Evolutionary conservation across 2,888 invertebrate species (phyloP).

Genomic region (Eupithecia insigniata): DNA sequence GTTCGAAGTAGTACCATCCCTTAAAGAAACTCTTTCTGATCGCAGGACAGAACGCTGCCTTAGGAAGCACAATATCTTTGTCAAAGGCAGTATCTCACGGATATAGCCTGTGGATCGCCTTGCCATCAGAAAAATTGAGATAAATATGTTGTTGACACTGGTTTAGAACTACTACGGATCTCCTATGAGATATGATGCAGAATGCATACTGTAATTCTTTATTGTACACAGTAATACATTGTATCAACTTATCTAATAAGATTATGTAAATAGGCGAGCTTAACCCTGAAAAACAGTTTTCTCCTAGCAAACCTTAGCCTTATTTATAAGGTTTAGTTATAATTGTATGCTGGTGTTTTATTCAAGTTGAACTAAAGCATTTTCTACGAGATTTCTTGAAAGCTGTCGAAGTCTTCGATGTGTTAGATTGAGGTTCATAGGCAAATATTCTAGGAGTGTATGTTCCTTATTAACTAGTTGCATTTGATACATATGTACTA

Average conservation of each 20-base stretch:
- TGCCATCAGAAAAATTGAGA: conserved; percentile 32
- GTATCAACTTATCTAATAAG: no score
- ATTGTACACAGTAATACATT: no score
- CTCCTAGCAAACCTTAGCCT: no score
- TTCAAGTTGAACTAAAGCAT: neutral
- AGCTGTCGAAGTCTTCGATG: no score
- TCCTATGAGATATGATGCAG: conserved; percentile 20
- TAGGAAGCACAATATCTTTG: conserved; percentile 28
- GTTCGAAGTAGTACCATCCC: neutral
- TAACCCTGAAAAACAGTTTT: no score
- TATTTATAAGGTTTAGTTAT: conserved; percentile 26
- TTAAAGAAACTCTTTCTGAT: neutral
- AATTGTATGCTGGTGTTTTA: neutral
- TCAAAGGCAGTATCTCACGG: conserved; percentile 33
- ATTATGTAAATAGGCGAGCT: no score
- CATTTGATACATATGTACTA: no score
- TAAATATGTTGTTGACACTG: conserved; percentile 38
- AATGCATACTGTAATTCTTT: no score
- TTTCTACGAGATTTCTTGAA: neutral
- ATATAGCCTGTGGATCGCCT: conserved; percentile 30
- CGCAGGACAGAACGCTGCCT: conserved; percentile 11
- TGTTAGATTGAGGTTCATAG: no score
- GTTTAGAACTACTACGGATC: conserved; percentile 35
- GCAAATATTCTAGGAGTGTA: no score
- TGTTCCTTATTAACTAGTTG: no score